Evolutionary conservation across 2,113 vertebrate genomes (phyloP).

Genomic region (Electrona antarctica): DNA sequence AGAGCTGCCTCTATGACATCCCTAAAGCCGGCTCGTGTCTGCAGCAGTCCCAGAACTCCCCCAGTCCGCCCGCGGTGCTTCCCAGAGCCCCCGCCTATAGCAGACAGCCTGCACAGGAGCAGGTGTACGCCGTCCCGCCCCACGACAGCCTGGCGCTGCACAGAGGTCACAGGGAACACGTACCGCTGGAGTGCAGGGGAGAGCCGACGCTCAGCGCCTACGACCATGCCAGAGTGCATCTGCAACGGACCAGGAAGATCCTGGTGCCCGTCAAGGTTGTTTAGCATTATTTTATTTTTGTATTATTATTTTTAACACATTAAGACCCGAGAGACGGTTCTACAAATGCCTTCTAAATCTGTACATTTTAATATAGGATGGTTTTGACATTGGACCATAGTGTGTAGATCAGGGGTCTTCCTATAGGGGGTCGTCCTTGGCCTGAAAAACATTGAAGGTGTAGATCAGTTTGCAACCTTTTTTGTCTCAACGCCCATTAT

Average conservation of each 20-base stretch:
- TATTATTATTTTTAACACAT: no score
- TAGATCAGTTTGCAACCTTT: no score
- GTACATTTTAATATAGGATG: no score
- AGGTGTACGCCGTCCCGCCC: conserved; percentile 55
- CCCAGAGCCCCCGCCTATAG: conserved; percentile 48
- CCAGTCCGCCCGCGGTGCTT: conserved; percentile 22
- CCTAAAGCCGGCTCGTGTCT: conserved; percentile 55
- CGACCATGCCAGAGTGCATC: conserved; percentile 73
- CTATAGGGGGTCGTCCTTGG: no score
- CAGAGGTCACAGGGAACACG: no score
- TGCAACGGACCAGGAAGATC: conserved; percentile 45
- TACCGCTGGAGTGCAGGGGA: not conserved
- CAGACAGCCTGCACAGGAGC: conserved; percentile 56
- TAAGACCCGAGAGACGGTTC: no score
- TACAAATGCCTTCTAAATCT: no score
- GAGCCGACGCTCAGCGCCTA: conserved; percentile 55
- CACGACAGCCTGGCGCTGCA: conserved; percentile 28
- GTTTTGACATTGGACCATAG: no score
- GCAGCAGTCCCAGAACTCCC: conserved; percentile 16
- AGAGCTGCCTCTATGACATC: conserved; percentile 65
- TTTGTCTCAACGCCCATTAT: no score
- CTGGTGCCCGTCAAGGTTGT: conserved; percentile 11
- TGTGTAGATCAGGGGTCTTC: no score
- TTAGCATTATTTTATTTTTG: no score
- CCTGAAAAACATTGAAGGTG: no score